These are phyloP conservation scores for Aleiodes leptofemur DNA, from an alignment of 2,888 invertebrate species.

Conservation along the genomic window DNA sequence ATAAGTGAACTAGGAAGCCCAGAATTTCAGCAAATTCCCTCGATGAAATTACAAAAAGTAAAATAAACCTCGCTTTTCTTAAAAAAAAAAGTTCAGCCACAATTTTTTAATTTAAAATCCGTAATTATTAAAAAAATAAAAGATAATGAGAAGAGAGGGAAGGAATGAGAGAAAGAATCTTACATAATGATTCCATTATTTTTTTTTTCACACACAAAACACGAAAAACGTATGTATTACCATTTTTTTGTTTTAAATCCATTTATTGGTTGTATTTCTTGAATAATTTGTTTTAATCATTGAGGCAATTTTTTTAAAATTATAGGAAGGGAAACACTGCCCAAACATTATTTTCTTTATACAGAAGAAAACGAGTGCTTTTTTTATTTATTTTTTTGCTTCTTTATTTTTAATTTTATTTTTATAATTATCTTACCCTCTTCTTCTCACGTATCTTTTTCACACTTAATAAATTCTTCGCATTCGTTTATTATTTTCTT, in stretches of 20 bases:
- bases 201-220: slow-evolving; percentile 45
- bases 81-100: slow-evolving; percentile 4
- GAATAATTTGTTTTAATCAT: slow-evolving; percentile 56
- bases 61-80: neutral
- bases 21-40: slow-evolving; percentile 40
- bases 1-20: slow-evolving; percentile 47
- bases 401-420: slow-evolving; percentile 43
- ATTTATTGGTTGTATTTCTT: slow-evolving; percentile 55
- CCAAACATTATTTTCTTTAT: slow-evolving; percentile 51
- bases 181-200: slow-evolving; percentile 8
- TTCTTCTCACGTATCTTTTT: slow-evolving; percentile 43
- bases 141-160: slow-evolving; percentile 47
- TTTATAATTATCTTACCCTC: slow-evolving; percentile 47
- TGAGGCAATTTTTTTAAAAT: slow-evolving; percentile 57
- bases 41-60: slow-evolving; percentile 5
- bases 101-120: neutral
- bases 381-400: slow-evolving; percentile 33
- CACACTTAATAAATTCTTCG: slow-evolving; percentile 30
- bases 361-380: slow-evolving; percentile 49
- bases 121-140: neutral
- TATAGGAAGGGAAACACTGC: slow-evolving; percentile 57
- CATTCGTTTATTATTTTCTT: slow-evolving; percentile 35
- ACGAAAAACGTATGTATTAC: slow-evolving; percentile 31
- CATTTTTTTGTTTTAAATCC: slow-evolving; percentile 49
- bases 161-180: slow-evolving; percentile 35